Evolutionary conservation across 2,113 vertebrate genomes (phyloP).

Genomic region (Varanus salvator): DNA sequence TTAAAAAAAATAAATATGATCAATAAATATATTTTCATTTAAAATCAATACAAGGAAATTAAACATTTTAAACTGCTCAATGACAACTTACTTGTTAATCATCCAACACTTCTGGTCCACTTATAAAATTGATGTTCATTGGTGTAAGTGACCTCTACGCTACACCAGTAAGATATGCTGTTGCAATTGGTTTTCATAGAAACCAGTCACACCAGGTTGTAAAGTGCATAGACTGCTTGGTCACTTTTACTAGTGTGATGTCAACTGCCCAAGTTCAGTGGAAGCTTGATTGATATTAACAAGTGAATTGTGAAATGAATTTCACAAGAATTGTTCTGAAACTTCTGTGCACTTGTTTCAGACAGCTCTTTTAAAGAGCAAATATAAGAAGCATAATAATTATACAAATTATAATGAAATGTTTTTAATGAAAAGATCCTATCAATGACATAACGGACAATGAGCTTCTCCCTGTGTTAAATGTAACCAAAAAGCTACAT

Average conservation of each 20-base stretch:
- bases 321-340: slow-evolving; percentile 39
- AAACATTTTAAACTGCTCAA: background rate
- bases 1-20: background rate
- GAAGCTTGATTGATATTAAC: background rate
- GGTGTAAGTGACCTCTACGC: too few species aligned
- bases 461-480: background rate
- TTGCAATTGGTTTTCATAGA: too few species aligned
- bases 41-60: background rate
- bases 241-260: too few species aligned
- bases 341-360: slow-evolving; percentile 27
- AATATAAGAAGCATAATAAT: slow-evolving; percentile 11
- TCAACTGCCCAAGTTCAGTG: too few species aligned
- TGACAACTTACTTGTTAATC: background rate
- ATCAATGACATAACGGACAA: slow-evolving; percentile 8
- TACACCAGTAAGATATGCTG: too few species aligned
- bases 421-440: background rate
- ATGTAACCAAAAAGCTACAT: background rate
- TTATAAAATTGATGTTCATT: too few species aligned
- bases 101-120: too few species aligned
- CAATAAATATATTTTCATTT: background rate
- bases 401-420: background rate
- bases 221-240: too few species aligned
- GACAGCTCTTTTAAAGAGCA: slow-evolving; percentile 18
- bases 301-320: slow-evolving; percentile 41
- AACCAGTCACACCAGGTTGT: too few species aligned